These are phyloP conservation scores for Perodicticus potto DNA, from an alignment of 2,797 vertebrate genomes.

Conservation along the genomic window DNA sequence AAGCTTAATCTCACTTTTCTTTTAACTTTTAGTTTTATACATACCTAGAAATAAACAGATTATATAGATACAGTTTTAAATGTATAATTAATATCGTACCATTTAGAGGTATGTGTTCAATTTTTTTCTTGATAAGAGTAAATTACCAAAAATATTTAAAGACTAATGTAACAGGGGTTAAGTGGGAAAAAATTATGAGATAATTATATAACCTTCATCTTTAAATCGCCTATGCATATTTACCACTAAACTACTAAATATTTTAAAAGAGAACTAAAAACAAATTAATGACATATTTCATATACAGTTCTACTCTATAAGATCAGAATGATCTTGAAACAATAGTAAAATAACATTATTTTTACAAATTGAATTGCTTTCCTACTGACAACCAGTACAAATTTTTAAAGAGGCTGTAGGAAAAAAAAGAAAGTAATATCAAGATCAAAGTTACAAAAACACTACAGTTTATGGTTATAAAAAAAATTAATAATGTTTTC, in stretches of 20 bases:
- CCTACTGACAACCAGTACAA: not conserved
- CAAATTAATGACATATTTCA: not conserved
- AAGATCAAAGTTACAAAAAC: not conserved
- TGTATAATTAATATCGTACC: not conserved
- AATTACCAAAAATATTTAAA: conserved; percentile 21
- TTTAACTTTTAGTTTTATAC: conserved; percentile 4
- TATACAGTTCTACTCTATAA: not conserved
- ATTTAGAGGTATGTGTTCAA: not conserved
- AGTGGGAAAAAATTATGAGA: not conserved
- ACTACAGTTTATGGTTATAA: not conserved
- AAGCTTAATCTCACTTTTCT: not conserved
- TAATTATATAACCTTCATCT: not conserved
- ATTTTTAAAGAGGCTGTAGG: not conserved
- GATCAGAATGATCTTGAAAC: not conserved
- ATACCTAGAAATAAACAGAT: not conserved
- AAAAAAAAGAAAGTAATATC: not conserved
- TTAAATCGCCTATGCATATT: conserved; percentile 1
- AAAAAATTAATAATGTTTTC: not conserved
- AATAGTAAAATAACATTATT: not conserved
- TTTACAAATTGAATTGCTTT: not conserved
- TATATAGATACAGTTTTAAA: not conserved
- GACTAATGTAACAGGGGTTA: not conserved
- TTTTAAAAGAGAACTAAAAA: conserved; percentile 45
- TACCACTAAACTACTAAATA: not conserved
- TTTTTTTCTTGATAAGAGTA: not conserved